A percentile compares a stretch with the other conserved stretches of the same genome.
Evolutionary conservation across 2,113 vertebrate genomes (phyloP).

Genomic region (Campylomormyrus tamandua): DNA sequence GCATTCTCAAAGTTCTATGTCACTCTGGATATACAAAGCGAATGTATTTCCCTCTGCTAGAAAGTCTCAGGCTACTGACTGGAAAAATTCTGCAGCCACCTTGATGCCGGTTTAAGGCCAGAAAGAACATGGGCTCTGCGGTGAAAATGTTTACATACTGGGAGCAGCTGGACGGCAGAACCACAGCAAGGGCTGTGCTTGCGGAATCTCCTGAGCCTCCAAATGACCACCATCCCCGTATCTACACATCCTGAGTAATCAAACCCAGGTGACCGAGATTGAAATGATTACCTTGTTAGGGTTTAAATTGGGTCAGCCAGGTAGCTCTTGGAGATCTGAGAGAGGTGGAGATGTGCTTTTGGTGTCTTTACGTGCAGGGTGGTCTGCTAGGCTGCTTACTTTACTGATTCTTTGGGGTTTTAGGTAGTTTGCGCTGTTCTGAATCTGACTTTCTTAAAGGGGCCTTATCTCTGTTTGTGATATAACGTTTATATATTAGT

Average conservation of each 20-base stretch:
- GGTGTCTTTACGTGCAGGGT: not conserved
- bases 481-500: not conserved
- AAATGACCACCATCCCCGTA: not conserved
- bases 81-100: not conserved
- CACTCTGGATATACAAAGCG: not conserved
- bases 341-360: not conserved
- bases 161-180: not conserved
- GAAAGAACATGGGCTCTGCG: not conserved
- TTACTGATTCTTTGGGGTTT: not conserved
- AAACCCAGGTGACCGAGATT: not conserved
- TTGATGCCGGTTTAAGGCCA: not conserved
- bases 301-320: not conserved
- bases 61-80: not conserved
- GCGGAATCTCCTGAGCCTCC: not conserved
- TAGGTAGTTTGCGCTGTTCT: not conserved
- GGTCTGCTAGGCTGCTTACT: not conserved
- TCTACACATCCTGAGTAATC: not conserved
- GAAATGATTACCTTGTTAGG: not conserved
- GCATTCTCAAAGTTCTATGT: not conserved
- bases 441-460: not conserved
- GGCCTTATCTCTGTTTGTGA: not conserved
- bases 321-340: not conserved
- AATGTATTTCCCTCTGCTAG: not conserved
- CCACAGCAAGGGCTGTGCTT: not conserved
- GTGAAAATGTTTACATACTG: not conserved